These are phyloP conservation scores for Drosophila nr. medialis DNA, from an alignment of 2,888 invertebrate species.

Conservation along the genomic window DNA sequence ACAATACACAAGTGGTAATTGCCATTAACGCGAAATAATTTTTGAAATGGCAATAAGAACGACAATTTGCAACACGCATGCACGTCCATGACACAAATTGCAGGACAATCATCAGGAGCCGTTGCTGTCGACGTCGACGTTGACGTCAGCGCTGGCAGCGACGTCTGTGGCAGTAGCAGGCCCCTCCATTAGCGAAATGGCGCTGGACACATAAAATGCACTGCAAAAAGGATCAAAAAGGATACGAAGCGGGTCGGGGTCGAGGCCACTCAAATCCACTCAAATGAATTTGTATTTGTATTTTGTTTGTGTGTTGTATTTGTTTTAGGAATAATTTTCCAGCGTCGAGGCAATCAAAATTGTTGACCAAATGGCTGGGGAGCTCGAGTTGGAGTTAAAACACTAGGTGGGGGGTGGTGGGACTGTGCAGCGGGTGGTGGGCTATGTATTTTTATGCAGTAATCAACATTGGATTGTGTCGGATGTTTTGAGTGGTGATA, in stretches of 20 bases:
- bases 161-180: conserved; percentile 22
- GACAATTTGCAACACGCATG: conserved; percentile 66
- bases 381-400: background rate
- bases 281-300: conserved; percentile 79
- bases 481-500: conserved; percentile 74
- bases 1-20: conserved; percentile 75
- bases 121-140: conserved; percentile 24
- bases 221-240: conserved; percentile 64
- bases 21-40: conserved; percentile 81
- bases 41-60: conserved; percentile 79
- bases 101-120: conserved; percentile 67
- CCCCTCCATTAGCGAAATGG: conserved; percentile 57
- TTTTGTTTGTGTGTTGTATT: conserved; percentile 33
- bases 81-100: conserved; percentile 63
- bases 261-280: conserved; percentile 64
- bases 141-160: conserved; percentile 13
- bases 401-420: background rate
- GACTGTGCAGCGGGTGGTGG: conserved; percentile 6
- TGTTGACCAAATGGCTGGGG: conserved; percentile 62
- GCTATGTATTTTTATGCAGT: conserved; percentile 74
- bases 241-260: conserved; percentile 13
- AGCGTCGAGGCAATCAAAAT: conserved; percentile 72
- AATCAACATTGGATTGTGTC: conserved; percentile 79
- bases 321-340: conserved; percentile 76
- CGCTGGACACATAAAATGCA: conserved; percentile 72